phyloP scores from a whole-genome alignment of 2,888 invertebrate species.

The Eudemis profundana region DNA sequence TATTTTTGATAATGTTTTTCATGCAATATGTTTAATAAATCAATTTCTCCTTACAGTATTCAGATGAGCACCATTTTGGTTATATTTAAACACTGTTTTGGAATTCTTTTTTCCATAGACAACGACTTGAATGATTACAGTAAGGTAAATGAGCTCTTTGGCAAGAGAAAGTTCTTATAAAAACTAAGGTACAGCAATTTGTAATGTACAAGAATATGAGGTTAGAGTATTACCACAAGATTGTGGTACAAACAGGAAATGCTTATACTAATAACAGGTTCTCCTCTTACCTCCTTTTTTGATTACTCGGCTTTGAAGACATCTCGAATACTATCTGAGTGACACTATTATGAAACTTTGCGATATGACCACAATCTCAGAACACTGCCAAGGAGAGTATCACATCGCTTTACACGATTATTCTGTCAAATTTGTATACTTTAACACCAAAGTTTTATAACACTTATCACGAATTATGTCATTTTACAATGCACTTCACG shows the following conservation, averaged over 20 bases:
- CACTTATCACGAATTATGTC: constrained; percentile 78
- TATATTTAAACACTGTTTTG: background rate
- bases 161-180: constrained; percentile 24
- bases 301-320: constrained; percentile 86
- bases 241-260: constrained; percentile 3
- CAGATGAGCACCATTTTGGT: background rate
- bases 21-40: background rate
- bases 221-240: background rate
- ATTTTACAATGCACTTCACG: constrained; percentile 80
- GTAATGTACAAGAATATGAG: constrained; percentile 8
- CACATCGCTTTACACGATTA: constrained; percentile 78
- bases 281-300: constrained; percentile 88
- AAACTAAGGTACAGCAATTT: background rate
- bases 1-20: background rate
- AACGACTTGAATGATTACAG: background rate
- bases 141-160: constrained; percentile 2
- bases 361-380: constrained; percentile 84
- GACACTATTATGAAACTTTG: constrained; percentile 74
- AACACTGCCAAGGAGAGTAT: constrained; percentile 85
- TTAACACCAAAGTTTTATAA: constrained; percentile 64
- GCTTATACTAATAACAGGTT: background rate
- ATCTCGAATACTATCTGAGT: constrained; percentile 72
- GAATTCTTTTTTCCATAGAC: background rate
- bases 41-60: too few relatives aligned
- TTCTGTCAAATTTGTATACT: constrained; percentile 60